Percentiles rank a stretch among this genome's conserved stretches.
Conservation (phyloP, 2,797 vertebrate species). For the Pelobates cultripes region DNA sequence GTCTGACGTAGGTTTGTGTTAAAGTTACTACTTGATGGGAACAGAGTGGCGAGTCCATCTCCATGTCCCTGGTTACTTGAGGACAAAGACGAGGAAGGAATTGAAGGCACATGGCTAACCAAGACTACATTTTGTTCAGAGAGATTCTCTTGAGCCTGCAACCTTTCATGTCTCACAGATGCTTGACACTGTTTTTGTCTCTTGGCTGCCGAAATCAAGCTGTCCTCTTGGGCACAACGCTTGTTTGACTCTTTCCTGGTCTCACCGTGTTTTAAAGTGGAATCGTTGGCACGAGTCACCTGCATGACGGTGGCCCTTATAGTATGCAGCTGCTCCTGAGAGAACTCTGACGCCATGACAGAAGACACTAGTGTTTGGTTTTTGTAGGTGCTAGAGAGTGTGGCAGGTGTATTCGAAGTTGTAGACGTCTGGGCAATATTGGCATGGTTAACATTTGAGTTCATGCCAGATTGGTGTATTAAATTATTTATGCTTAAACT, state of each 20-base stretch:
- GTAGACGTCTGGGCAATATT: conserved; percentile 73
- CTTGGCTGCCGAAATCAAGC: conserved; percentile 86
- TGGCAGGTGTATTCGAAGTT: conserved; percentile 61
- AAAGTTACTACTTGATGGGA: conserved; percentile 84
- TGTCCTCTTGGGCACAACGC: conserved; percentile 86
- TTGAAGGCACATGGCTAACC: conserved; percentile 77
- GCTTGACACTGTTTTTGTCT: conserved; percentile 87
- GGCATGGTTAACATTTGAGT: conserved; percentile 82
- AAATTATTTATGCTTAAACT: conserved; percentile 95
- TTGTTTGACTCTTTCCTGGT: conserved; percentile 88
- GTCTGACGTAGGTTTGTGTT: conserved; percentile 76
- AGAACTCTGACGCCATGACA: conserved; percentile 82
- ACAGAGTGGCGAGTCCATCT: conserved; percentile 80
- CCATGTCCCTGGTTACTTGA: conserved; percentile 74
- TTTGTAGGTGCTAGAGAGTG: conserved; percentile 75
- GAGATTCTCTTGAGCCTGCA: conserved; percentile 69
- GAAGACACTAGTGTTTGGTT: conserved; percentile 72
- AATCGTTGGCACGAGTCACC: conserved; percentile 72
- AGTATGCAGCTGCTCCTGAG: conserved; percentile 81
- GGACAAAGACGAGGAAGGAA: conserved; percentile 72
- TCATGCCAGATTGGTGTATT: conserved; percentile 80
- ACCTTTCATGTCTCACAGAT: conserved; percentile 67
- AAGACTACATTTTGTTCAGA: conserved; percentile 86
- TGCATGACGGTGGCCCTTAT: conserved; percentile 75
- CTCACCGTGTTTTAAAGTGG: conserved; percentile 76